Percentiles rank a stretch among this genome's conserved stretches.
These are phyloP conservation scores for Apeira syringaria DNA, from an alignment of 2,888 invertebrate genomes.

Conservation along the genomic window DNA sequence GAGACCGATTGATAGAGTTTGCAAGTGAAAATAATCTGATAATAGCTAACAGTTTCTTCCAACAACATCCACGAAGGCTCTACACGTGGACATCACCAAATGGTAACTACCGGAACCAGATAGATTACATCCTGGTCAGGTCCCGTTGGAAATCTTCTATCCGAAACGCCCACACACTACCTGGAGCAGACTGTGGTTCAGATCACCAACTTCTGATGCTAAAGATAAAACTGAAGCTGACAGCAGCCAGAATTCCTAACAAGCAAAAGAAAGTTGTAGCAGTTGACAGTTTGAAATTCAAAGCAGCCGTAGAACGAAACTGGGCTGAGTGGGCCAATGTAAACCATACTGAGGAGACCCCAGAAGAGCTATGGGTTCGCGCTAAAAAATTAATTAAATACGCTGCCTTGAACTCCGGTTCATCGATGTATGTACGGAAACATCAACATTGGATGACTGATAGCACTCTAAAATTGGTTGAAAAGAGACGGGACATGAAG, in stretches of 20 bases:
- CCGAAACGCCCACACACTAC: slow-evolving; percentile 19
- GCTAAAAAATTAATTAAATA: too few species aligned
- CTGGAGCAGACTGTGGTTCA: slow-evolving; percentile 8
- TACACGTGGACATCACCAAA: slow-evolving; percentile 22
- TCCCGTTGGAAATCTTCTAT: slow-evolving; percentile 22
- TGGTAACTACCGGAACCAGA: slow-evolving; percentile 21
- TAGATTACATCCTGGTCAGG: slow-evolving; percentile 25
- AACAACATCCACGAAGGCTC: slow-evolving; percentile 9
- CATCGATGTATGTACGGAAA: too few species aligned
- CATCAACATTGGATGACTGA: too few species aligned
- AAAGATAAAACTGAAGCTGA: background rate
- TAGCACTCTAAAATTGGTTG: too few species aligned
- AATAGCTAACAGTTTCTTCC: slow-evolving; percentile 24
- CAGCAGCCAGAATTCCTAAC: background rate
- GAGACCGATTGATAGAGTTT: slow-evolving; percentile 23
- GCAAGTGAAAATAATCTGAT: slow-evolving; percentile 11
- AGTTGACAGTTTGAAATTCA: too few species aligned
- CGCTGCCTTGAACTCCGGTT: too few species aligned
- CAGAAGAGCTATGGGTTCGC: too few species aligned
- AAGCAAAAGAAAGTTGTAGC: too few species aligned
- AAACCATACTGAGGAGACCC: too few species aligned
- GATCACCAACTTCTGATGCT: slow-evolving; percentile 2
- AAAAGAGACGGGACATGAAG: too few species aligned
- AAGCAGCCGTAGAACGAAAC: too few species aligned
- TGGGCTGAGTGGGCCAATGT: too few species aligned